Base-by-base conservation (phyloP, 2,113 vertebrate genomes). In the Apeltes quadracus region DNA sequence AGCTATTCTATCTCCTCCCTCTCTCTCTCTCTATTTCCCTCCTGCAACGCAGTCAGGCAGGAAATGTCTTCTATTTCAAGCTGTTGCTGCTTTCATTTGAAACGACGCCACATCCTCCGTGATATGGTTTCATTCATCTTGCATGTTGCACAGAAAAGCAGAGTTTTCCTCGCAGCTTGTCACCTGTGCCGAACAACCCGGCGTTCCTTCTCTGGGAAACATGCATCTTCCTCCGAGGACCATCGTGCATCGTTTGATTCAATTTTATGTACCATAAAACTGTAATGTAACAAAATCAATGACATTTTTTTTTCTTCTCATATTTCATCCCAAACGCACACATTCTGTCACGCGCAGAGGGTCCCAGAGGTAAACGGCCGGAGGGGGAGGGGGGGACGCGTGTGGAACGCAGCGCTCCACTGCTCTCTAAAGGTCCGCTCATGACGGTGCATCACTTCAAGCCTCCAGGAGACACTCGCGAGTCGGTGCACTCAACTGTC, bases 371-470 rank as follows among this genome's bases (percentile, higher is more conserved):
- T 20, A 32, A 53, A 20, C 16, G 2, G 1, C n/a, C 16, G 20
- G 5, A 29, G 29, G 29, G n/a, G n/a, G n/a, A n/a, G 34, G 7
- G 46, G 5, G 38, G 44, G 25, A 69, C 7, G 23, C 38, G 43
- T 20, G 25, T 27, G 15, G 57, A 41, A 57, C 67, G 54, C 76
- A 82, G 89, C 4, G 14, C 87, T 88, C 73, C 89, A 86, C 90
- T 93, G 90, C 91, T 50, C 92, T 87, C 93, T 92, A 56, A 61
- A 77, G 91, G 90, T 59, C 0, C 6, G 0, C 66, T n/a, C 18
- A 7, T 27, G 64, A 50, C 55, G 87, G 38, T 86, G 78, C 84
- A 85, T 6, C 2, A 32, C 34, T 79, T 57, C 16, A 38, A 50
- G 48, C 59, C 68, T 44, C 25, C 38, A 55, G 61, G 56, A 74